Conservation (phyloP, 2,888 invertebrate species). For the Drepana falcataria region DNA sequence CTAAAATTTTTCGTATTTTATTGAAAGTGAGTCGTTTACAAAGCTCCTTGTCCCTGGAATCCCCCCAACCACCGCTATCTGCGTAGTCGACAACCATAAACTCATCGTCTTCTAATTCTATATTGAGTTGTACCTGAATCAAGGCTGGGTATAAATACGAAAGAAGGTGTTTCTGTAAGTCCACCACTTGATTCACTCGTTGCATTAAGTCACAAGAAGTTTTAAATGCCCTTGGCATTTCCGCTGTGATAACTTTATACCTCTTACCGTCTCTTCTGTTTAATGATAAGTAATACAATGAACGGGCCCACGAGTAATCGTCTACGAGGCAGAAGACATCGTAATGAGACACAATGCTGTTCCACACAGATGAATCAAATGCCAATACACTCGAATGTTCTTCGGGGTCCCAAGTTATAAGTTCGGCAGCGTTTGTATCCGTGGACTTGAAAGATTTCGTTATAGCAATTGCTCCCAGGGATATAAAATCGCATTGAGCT, state of each 20-base stretch:
- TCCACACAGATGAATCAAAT: conserved; percentile 43
- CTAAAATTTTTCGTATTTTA: conserved; percentile 38
- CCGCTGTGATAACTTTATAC: conserved; percentile 37
- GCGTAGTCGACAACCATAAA: conserved; percentile 33
- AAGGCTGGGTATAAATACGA: conserved; percentile 30
- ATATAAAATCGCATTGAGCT: conserved; percentile 39
- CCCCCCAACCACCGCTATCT: conserved; percentile 45
- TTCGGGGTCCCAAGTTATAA: conserved; percentile 37
- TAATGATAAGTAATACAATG: conserved; percentile 41
- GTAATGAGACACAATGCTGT: conserved; percentile 45
- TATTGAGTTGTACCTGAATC: conserved; percentile 35
- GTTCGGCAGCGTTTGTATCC: conserved; percentile 24
- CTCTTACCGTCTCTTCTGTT: conserved; percentile 34
- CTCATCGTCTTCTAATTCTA: conserved; percentile 36
- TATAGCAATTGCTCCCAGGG: conserved; percentile 25
- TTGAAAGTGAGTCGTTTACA: conserved; percentile 40
- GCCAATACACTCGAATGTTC: conserved; percentile 38
- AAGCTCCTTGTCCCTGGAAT: conserved; percentile 40
- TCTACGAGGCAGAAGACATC: conserved; percentile 45
- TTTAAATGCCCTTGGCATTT: conserved; percentile 36
- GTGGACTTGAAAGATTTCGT: conserved; percentile 9
- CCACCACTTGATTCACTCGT: conserved; percentile 21
- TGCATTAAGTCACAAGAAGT: conserved; percentile 23
- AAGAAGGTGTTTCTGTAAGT: conserved; percentile 20
- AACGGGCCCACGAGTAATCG: conserved; percentile 47